Percentiles rank a stretch among this genome's conserved stretches.
phyloP scores from a whole-genome alignment of 2,113 vertebrate genomes.

The Cichladusa arquata region DNA sequence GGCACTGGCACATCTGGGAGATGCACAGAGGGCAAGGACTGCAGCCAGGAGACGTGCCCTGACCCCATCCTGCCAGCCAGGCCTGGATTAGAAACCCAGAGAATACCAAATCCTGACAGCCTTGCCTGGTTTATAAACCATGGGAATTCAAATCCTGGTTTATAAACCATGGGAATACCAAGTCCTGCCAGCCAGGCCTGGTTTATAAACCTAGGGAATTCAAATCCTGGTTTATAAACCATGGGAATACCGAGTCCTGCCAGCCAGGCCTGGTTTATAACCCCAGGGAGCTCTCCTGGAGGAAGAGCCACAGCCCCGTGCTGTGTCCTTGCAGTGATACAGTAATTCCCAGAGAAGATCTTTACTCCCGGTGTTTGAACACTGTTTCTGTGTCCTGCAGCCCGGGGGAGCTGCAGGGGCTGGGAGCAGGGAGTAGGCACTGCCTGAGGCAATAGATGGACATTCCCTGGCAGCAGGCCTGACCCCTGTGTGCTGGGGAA shows the following conservation, averaged over 20 bases:
- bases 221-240: no score
- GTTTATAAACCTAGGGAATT: no score
- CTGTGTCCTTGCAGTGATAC: not conserved
- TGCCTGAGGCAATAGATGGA: not conserved
- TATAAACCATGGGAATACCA: not conserved
- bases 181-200: no score
- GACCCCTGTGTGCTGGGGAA: not conserved
- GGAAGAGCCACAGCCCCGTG: not conserved
- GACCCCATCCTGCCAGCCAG: fast-evolving
- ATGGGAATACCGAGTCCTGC: not conserved
- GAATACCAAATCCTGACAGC: no score
- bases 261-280: not conserved
- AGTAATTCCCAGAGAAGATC: not conserved
- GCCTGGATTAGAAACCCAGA: not conserved
- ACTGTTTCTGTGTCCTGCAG: not conserved
- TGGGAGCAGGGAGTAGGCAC: not conserved
- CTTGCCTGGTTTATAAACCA: not conserved
- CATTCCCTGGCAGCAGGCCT: not conserved
- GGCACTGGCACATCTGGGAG: fast-evolving
- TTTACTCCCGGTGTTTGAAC: not conserved
- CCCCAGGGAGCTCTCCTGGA: not conserved
- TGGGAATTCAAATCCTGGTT: not conserved
- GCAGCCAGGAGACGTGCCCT: fast-evolving
- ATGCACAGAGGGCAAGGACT: not conserved
- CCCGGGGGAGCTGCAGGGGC: not conserved